These are phyloP conservation scores for Acleris cristana DNA, from an alignment of 2,888 invertebrate genomes.

Conservation along the genomic window DNA sequence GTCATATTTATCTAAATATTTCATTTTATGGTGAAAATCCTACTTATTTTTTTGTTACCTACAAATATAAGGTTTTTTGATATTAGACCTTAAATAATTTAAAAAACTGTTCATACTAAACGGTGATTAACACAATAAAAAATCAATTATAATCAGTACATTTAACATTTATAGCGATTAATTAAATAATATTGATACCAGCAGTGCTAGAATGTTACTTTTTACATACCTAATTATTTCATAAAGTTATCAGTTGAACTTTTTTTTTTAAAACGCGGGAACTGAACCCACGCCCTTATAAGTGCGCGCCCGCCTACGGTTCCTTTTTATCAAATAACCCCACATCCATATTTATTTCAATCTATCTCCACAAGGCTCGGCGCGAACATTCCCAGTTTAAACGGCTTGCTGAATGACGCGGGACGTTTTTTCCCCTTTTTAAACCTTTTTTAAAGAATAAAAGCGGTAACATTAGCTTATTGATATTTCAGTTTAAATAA, in stretches of 20 bases:
- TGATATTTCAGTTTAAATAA: too few species aligned
- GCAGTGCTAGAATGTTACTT: too few species aligned
- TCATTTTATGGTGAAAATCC: too few species aligned
- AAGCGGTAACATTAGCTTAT: too few species aligned
- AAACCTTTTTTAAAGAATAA: not conserved
- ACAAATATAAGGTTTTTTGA: too few species aligned
- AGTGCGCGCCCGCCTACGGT: slow-evolving; percentile 43
- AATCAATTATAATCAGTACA: too few species aligned
- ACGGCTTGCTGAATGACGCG: slow-evolving; percentile 21
- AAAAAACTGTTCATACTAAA: not conserved
- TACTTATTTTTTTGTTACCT: too few species aligned
- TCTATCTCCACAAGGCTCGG: slow-evolving; percentile 49
- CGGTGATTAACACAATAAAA: not conserved
- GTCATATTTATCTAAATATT: too few species aligned
- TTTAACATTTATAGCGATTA: not conserved
- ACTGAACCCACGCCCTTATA: slow-evolving; percentile 35
- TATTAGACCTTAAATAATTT: too few species aligned
- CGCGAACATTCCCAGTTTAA: slow-evolving; percentile 22
- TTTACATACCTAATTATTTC: too few species aligned
- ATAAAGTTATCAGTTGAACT: too few species aligned
- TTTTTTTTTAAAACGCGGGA: slow-evolving; percentile 17
- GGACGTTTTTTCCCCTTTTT: not conserved
- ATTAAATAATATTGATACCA: not conserved
- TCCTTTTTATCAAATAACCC: slow-evolving; percentile 56
- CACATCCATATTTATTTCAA: slow-evolving; percentile 61